Percentiles rank a stretch among this genome's conserved stretches.
phyloP scores from a whole-genome alignment of 2,888 invertebrate genomes.

The Agrotis exclamationis region DNA sequence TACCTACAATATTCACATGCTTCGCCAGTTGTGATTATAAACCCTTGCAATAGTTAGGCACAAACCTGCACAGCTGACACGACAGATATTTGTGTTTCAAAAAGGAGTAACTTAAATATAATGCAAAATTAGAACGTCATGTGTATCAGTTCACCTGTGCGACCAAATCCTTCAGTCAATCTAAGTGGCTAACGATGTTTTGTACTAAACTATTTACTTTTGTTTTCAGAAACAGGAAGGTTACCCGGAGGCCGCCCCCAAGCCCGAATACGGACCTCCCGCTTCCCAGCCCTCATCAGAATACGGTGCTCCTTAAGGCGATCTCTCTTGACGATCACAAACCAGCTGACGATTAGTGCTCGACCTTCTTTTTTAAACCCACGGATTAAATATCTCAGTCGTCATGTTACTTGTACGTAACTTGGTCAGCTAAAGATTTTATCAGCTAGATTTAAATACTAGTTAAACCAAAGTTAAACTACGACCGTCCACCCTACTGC shows the following conservation, averaged over 20 bases:
- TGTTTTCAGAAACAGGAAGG: slow-evolving; percentile 91
- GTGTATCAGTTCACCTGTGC: background rate
- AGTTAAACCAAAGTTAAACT: slow-evolving; percentile 61
- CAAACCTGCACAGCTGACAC: too few species aligned
- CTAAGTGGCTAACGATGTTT: background rate
- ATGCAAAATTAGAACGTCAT: background rate
- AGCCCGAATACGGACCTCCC: slow-evolving; percentile 87
- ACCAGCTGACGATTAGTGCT: slow-evolving; percentile 69
- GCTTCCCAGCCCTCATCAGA: slow-evolving; percentile 90
- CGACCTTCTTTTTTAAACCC: slow-evolving; percentile 65
- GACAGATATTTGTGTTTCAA: too few species aligned
- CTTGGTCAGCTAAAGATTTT: slow-evolving; percentile 30
- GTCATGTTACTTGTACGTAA: slow-evolving; percentile 41
- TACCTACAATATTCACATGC: background rate
- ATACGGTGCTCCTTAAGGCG: slow-evolving; percentile 91
- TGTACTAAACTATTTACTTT: background rate
- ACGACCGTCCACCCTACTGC: background rate
- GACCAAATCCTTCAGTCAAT: background rate
- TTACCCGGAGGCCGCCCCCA: slow-evolving; percentile 88
- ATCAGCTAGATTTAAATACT: slow-evolving; percentile 30
- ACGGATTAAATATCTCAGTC: slow-evolving; percentile 56
- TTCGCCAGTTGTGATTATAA: background rate
- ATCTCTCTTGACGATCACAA: slow-evolving; percentile 69
- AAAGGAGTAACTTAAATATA: too few species aligned
- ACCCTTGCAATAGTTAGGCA: too few species aligned